Conservation (phyloP, 2,113 vertebrate species). For the Malurus cyaneus region DNA sequence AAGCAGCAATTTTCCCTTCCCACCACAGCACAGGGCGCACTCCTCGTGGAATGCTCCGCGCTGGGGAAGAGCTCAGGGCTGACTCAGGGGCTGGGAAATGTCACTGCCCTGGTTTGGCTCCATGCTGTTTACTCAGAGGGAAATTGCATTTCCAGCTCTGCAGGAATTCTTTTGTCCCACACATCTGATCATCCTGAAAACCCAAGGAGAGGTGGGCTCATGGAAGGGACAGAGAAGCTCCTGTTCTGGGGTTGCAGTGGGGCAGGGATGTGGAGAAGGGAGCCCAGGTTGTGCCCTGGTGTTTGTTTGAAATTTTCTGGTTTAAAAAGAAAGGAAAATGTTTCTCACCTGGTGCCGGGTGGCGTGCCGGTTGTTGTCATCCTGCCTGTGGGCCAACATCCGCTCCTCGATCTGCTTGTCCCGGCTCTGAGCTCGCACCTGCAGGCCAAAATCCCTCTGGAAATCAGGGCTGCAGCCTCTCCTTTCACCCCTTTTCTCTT, state of each 20-base stretch:
- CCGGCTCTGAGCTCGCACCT: constrained; percentile 95
- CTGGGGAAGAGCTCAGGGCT: not conserved
- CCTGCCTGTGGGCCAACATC: constrained; percentile 87
- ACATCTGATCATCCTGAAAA: not conserved
- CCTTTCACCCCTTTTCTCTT: fast-evolving
- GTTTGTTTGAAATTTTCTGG: no score
- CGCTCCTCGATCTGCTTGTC: constrained; percentile 97
- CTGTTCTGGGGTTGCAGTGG: not conserved
- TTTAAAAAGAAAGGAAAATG: no score
- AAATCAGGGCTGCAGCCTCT: not conserved
- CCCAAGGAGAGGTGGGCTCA: no score
- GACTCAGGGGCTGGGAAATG: not conserved
- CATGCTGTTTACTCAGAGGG: not conserved
- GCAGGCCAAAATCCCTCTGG: constrained; percentile 60
- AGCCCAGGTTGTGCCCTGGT: not conserved
- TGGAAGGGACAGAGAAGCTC: not conserved
- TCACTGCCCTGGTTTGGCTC: not conserved
- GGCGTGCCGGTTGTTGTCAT: constrained; percentile 93
- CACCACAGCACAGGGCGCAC: not conserved
- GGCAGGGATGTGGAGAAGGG: not conserved
- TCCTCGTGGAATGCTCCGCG: not conserved
- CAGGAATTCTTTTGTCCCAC: not conserved
- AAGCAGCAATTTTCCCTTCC: not conserved
- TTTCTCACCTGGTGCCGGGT: constrained; percentile 91
- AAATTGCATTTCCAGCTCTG: not conserved